Percentiles rank a stretch among this genome's conserved stretches.
These are phyloP conservation scores for Amblyjoppa fuscipennis DNA, from an alignment of 2,888 invertebrate genomes.

Conservation along the genomic window DNA sequence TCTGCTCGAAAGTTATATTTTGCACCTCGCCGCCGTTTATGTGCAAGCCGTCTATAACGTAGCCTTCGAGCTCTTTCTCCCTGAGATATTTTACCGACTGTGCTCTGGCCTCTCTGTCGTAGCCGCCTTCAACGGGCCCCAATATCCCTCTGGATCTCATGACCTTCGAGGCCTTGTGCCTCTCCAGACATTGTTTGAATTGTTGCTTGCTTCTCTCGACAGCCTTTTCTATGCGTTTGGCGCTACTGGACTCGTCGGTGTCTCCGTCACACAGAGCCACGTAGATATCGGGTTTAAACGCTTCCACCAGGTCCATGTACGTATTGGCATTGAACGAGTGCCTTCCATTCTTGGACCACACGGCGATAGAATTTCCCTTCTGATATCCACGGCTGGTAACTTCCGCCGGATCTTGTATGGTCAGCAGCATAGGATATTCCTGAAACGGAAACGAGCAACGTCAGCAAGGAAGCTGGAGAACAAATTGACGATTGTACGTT, in stretches of 20 bases:
- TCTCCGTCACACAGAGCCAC: slow-evolving; percentile 93
- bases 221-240: slow-evolving; percentile 91
- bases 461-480: not conserved
- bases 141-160: slow-evolving; percentile 86
- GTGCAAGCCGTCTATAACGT: slow-evolving; percentile 93
- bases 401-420: slow-evolving; percentile 91
- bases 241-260: slow-evolving; percentile 88
- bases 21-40: slow-evolving; percentile 89
- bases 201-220: slow-evolving; percentile 89
- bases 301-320: slow-evolving; percentile 92
- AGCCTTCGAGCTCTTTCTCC: slow-evolving; percentile 89
- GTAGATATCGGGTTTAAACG: slow-evolving; percentile 93
- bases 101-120: slow-evolving; percentile 88
- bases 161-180: slow-evolving; percentile 87
- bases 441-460: slow-evolving; percentile 74
- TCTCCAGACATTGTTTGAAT: slow-evolving; percentile 89
- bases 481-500: slow-evolving; percentile 53
- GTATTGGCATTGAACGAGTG: slow-evolving; percentile 88
- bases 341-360: slow-evolving; percentile 94
- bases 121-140: slow-evolving; percentile 92
- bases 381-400: slow-evolving; percentile 90
- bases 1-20: slow-evolving; percentile 86
- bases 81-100: slow-evolving; percentile 88
- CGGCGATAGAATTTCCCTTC: slow-evolving; percentile 89
- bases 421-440: slow-evolving; percentile 86